Evolutionary conservation across 2,888 invertebrate genomes (phyloP).

Genomic region (Apotomis capreana): DNA sequence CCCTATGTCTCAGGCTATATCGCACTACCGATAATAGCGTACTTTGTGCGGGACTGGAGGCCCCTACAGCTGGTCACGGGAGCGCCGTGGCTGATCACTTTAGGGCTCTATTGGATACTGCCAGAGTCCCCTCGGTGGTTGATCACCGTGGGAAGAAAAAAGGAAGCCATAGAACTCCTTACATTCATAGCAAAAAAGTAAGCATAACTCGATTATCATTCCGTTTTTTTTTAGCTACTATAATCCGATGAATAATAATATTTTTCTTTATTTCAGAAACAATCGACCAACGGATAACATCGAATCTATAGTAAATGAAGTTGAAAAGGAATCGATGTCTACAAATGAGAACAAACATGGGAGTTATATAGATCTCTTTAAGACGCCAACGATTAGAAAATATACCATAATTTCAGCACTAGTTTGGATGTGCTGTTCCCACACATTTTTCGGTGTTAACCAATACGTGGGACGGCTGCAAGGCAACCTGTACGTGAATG

Average conservation of each 20-base stretch:
- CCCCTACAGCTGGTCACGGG: constrained; percentile 83
- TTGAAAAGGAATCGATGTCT: constrained; percentile 57
- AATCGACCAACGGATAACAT: constrained; percentile 65
- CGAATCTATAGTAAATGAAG: constrained; percentile 64
- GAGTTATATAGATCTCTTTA: constrained; percentile 85
- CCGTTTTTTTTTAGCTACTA: background rate
- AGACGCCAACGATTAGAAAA: constrained; percentile 86
- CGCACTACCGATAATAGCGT: constrained; percentile 82
- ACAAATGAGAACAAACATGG: constrained; percentile 57
- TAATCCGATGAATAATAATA: background rate
- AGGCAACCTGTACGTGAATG: constrained; percentile 91
- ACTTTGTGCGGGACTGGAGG: constrained; percentile 84
- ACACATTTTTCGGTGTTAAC: constrained; percentile 92
- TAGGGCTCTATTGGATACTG: constrained; percentile 86
- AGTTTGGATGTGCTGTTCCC: constrained; percentile 90
- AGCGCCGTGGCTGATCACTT: constrained; percentile 77
- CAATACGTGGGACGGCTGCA: constrained; percentile 90
- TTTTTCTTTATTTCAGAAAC: constrained; percentile 64
- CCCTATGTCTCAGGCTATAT: constrained; percentile 83
- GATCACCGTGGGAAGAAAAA: constrained; percentile 85
- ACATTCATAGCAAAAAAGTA: constrained; percentile 84
- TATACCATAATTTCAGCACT: constrained; percentile 87
- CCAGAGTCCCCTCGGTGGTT: constrained; percentile 93
- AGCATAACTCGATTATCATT: constrained; percentile 42
- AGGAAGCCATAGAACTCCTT: constrained; percentile 85